These are phyloP conservation scores for Lycocerus yunnanus DNA, from an alignment of 2,888 invertebrate genomes.

Conservation along the genomic window DNA sequence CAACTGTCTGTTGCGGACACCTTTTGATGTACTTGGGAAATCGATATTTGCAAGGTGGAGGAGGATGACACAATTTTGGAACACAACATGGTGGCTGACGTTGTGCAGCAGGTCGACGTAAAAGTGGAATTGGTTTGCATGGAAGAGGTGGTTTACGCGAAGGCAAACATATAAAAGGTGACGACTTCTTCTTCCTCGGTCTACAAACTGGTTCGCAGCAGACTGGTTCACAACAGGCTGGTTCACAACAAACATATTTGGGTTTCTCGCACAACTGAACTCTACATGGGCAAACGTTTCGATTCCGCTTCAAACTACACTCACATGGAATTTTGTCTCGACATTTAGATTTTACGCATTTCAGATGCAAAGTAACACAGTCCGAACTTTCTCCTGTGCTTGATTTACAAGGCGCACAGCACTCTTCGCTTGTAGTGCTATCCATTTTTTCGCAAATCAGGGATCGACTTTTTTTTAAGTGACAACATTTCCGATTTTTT, in stretches of 20 bases:
- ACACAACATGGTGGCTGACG: background rate
- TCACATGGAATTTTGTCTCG: background rate
- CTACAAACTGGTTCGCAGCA: background rate
- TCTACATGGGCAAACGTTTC: background rate
- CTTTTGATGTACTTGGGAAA: background rate
- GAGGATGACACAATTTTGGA: background rate
- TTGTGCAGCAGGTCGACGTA: background rate
- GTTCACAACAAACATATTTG: background rate
- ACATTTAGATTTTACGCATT: conserved; percentile 9
- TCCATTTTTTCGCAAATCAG: conserved; percentile 13
- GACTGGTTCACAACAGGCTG: background rate
- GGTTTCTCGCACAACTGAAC: background rate
- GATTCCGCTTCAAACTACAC: background rate
- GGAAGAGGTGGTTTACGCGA: background rate
- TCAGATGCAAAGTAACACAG: conserved; percentile 9
- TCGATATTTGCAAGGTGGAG: background rate
- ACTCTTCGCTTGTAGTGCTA: conserved; percentile 16
- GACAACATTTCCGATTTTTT: conserved; percentile 3
- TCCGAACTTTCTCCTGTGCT: conserved; percentile 13
- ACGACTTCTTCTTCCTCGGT: background rate
- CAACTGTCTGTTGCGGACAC: background rate
- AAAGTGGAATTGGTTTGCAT: background rate
- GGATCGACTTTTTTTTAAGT: conserved; percentile 4
- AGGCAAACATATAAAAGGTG: background rate
- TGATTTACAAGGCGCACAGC: background rate